Conservation (phyloP, 2,797 vertebrate genomes). For the Sciaenops ocellatus region DNA sequence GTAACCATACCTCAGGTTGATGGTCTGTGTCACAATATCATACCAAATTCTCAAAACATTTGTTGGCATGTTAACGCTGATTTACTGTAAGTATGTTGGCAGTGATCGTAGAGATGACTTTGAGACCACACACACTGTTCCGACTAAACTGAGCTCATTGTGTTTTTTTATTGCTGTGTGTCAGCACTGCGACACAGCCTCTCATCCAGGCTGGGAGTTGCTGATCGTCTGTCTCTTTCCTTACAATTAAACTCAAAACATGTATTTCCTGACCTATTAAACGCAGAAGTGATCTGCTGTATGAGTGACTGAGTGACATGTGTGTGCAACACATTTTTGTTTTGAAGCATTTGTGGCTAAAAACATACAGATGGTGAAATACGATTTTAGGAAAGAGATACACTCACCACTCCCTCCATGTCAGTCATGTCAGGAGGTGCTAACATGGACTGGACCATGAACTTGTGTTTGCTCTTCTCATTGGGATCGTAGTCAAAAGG, state of each 20-base stretch:
- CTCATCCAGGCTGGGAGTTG: conserved; percentile 5
- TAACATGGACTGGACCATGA: conserved; percentile 99
- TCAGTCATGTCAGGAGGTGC: conserved; percentile 97
- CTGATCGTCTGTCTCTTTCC: neutral
- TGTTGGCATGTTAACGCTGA: conserved; percentile 26
- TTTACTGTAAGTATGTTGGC: conserved; percentile 35
- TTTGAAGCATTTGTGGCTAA: conserved; percentile 1
- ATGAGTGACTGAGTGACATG: neutral
- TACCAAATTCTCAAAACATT: conserved; percentile 21
- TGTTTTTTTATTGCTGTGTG: conserved; percentile 28
- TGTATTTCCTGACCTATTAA: neutral
- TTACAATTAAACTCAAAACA: conserved; percentile 3
- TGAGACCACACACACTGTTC: conserved; percentile 49
- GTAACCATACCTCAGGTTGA: conserved; percentile 19
- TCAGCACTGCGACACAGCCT: conserved; percentile 19
- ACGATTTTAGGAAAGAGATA: conserved; percentile 3
- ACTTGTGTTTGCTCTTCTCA: conserved; percentile 99
- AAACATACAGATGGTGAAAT: neutral
- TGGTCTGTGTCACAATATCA: conserved; percentile 17
- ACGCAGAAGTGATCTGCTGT: neutral
- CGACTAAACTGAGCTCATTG: conserved; percentile 13
- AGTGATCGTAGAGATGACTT: conserved; percentile 9
- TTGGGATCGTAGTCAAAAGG: conserved; percentile 99
- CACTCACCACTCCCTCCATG: conserved; percentile 99
- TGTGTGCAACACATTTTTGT: conserved; percentile 1